Evolutionary conservation across 2,113 vertebrate species (phyloP).

Genomic region (Xiphorhynchus elegans): DNA sequence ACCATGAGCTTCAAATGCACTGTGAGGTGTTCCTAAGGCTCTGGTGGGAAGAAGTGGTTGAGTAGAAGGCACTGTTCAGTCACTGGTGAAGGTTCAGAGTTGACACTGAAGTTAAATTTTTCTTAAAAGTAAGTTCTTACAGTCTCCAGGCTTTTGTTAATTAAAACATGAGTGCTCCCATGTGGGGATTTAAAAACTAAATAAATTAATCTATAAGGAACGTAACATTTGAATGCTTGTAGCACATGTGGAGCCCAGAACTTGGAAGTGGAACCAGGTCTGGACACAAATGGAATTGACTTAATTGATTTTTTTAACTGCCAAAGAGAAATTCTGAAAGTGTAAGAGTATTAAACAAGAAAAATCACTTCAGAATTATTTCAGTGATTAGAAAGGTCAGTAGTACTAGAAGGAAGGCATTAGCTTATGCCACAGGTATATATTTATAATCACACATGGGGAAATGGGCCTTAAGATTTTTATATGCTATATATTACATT

Average conservation of each 20-base stretch:
- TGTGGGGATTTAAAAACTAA: background rate
- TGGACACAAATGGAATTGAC: background rate
- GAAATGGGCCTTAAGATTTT: background rate
- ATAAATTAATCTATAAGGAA: background rate
- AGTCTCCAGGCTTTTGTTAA: background rate
- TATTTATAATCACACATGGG: background rate
- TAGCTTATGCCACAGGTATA: background rate
- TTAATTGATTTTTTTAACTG: background rate
- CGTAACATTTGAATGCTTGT: background rate
- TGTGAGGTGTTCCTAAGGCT: background rate
- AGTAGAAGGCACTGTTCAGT: background rate
- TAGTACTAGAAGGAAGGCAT: background rate
- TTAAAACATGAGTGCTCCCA: background rate
- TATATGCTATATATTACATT: background rate
- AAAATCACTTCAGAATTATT: background rate
- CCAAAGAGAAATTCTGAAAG: background rate
- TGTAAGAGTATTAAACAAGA: background rate
- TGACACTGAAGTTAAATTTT: background rate
- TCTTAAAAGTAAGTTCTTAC: background rate
- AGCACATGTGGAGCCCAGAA: background rate
- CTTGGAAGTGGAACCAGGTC: background rate
- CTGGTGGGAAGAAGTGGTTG: background rate
- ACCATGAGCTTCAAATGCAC: background rate
- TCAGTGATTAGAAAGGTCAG: background rate
- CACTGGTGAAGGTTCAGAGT: background rate